These are phyloP conservation scores for Neodiprion lecontei DNA, from an alignment of 1,140 invertebrate species.

Conservation along the genomic window DNA sequence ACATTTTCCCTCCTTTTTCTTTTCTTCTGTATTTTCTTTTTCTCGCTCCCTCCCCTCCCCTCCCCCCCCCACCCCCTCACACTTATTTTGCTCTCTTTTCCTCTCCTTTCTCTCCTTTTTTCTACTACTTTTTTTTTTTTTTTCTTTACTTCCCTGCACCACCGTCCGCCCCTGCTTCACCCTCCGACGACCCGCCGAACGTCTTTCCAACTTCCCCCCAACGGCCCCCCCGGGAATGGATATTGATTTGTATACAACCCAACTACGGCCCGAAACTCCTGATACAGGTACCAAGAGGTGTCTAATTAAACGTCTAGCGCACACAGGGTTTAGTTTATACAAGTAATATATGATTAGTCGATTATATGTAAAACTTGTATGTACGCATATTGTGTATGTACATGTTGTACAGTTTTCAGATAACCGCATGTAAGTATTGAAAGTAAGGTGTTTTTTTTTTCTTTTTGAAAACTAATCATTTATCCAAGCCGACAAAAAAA, in stretches of 20 bases:
- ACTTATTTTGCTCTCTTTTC: constrained; percentile 16
- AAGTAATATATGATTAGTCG: too few relatives aligned
- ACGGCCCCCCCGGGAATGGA: constrained; percentile 30
- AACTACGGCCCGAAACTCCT: not conserved
- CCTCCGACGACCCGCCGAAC: not conserved
- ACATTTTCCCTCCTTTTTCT: not conserved
- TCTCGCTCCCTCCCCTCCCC: not conserved
- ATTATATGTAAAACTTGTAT: too few relatives aligned
- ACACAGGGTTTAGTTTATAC: too few relatives aligned
- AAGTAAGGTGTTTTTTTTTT: too few relatives aligned
- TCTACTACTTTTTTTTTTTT: too few relatives aligned
- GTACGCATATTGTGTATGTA: too few relatives aligned
- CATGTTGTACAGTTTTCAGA: too few relatives aligned
- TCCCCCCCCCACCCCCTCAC: constrained; percentile 19
- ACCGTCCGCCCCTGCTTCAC: not conserved
- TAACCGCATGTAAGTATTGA: too few relatives aligned
- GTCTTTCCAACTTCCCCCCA: constrained; percentile 19
- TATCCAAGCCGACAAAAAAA: too few relatives aligned
- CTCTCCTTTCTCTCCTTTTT: constrained; percentile 10
- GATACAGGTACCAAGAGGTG: not conserved
- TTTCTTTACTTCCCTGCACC: not conserved
- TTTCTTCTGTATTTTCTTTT: not conserved
- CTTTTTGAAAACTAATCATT: too few relatives aligned
- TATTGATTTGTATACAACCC: constrained; percentile 37
- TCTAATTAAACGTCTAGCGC: not conserved